Evolutionary conservation across 1,140 invertebrate genomes (phyloP).

Genomic region (Globodera rostochiensis): DNA sequence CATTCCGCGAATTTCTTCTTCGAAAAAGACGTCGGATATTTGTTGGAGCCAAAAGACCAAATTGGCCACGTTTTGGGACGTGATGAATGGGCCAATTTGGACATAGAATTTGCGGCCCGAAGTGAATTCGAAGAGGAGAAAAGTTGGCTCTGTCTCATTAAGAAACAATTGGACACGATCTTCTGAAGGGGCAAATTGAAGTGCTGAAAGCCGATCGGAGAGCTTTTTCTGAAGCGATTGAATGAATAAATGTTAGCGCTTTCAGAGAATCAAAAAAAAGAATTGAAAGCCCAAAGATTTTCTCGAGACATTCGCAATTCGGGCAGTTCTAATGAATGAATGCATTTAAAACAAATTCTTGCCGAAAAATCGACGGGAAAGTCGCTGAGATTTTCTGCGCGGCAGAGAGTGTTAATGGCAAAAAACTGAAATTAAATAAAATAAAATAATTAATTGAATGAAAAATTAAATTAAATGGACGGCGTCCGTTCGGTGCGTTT

Average conservation of each 20-base stretch:
- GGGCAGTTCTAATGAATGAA: too few relatives aligned
- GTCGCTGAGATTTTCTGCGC: neutral
- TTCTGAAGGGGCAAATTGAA: neutral
- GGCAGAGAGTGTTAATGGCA: neutral
- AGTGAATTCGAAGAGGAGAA: slow-evolving; percentile 1
- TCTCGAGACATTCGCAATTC: too few relatives aligned
- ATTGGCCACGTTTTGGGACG: neutral
- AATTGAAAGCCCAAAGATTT: neutral
- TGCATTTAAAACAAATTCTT: neutral
- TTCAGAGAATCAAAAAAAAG: neutral
- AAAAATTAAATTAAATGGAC: neutral
- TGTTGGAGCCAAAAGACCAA: neutral
- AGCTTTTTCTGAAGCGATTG: neutral
- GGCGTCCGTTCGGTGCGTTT: neutral
- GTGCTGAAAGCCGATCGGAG: neutral
- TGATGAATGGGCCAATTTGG: slow-evolving; percentile 1
- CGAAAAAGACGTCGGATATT: slow-evolving; percentile 1
- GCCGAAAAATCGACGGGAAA: neutral
- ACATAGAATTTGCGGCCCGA: slow-evolving; percentile 5
- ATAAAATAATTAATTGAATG: neutral
- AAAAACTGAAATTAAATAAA: neutral
- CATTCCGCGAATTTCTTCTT: slow-evolving; percentile 16
- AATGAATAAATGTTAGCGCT: neutral
- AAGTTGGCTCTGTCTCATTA: slow-evolving; percentile 3
- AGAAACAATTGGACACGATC: neutral